Evolutionary conservation across 2,888 invertebrate genomes (phyloP), one percentile per base, ranked within the genome.

Genomic region (Drosophila robusta): DNA sequence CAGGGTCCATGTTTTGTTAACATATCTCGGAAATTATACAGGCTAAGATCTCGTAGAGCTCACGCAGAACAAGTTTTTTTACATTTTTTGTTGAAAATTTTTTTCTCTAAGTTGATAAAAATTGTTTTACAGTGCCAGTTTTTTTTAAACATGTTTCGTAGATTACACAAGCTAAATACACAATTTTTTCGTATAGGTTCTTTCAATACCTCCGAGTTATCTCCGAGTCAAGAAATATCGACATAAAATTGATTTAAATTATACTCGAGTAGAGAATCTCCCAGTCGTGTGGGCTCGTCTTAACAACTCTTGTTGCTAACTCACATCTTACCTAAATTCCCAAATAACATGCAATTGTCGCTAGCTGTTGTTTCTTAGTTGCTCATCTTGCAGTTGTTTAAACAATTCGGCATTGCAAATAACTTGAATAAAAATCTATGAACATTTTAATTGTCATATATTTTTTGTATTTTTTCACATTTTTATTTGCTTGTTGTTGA

Each of bases 401-500:
- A 72, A 67, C 24, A 68, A 54, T 36, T 14, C 7, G 7, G 4
- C 9, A 8, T 16, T 7, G 26, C 1, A 34, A 26, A 22, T 24
- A 26, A n/a, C 3, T 4, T 9, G 7, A 45, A 42, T 50, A 57
- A 34, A 46, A 58, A 36, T 62, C 18, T 9, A 51, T 26, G n/a
- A 24, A 50, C 16, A 51, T 46, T 63, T 51, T 6, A 54, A 41
- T 58, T 63, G 22, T 66, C 26, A 56, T 54, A 60, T 49, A 49
- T 58, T 54, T 68, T 18, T 56, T 39, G 4, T 36, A 24, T 81
- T 32, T 55, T 77, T 34, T 50, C 49, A 44, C 46, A 22, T 24
- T 74, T 82, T 88, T 86, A 82, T 83, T 83, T 81, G 58, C 55
- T 79, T 67, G 39, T 51, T 70, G 45, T 71, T 61, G 70, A 24